Base-by-base conservation (phyloP, 2,113 vertebrate species). In the Tenebrosternarchus preto region DNA sequence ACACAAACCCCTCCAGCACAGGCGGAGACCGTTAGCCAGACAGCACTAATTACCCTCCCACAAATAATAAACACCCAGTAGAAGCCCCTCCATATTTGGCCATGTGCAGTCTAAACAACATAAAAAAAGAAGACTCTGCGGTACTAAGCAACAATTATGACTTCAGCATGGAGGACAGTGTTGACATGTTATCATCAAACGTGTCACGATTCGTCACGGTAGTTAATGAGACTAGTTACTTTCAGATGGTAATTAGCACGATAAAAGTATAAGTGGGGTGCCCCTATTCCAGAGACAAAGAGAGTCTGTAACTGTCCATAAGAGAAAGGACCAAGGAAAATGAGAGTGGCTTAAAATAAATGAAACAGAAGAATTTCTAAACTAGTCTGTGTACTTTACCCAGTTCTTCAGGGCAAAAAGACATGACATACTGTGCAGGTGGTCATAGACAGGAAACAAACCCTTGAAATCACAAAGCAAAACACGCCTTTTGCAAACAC, bases 21-120 rank as follows among this genome's bases (percentile, higher is more conserved):
- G 66, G 20, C 76, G 29, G 24, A 46, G 76, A n/a, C 56, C 60
- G 66, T 60, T 78, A 27, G 29, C 56, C 53, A 70, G 67, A 70
- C 77, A 60, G 66, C 64, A 70, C 70, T 78, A 78, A 71, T 78
- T 78, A 78, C 55, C 59, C 57, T 46, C 66, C 22, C 77, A 70
- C 55, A 78, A 70, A 36, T 60, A 70, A 78, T 70, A 60, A 78
- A 70, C 33, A 70, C 46, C 46, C 55, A 46, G 33, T 20, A 60
- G 31, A 27, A 33, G 43, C 61, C 55, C 63, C 16, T 27, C 36
- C 55, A 8, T 78, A 31, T 39, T 69, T 59, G 50, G 66, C 66
- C 43, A 31, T 29, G 46, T 22, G 53, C 19, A 61, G 33, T 25
- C 53, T 60, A 25, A 46, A 24, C 31, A 61, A 36, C 24, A 20